These are phyloP conservation scores for Gambusia yucatana DNA, from an alignment of 2,797 vertebrate genomes.

Conservation along the genomic window DNA sequence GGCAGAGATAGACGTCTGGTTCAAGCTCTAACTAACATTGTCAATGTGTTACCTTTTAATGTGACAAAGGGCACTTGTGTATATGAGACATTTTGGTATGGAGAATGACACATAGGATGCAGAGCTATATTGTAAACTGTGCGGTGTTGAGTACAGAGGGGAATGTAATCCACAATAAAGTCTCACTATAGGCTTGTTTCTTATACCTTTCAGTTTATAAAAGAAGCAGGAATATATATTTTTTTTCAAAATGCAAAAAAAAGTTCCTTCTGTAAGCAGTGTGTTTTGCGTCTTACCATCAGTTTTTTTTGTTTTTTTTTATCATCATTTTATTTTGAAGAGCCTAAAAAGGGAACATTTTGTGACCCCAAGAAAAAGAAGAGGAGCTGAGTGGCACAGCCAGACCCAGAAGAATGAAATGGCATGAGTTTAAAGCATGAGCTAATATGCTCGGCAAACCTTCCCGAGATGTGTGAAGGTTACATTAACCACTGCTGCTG, in stretches of 20 bases:
- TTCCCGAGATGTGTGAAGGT: conserved; percentile 48
- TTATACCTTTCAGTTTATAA: background rate
- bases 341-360: background rate
- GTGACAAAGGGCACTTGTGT: conserved; percentile 14
- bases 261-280: background rate
- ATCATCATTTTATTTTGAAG: no score
- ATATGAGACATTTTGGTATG: conserved; percentile 10
- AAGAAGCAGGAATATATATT: background rate
- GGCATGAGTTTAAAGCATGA: conserved; percentile 21
- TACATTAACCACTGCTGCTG: conserved; percentile 56
- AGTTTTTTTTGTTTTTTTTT: no score
- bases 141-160: background rate
- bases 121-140: background rate
- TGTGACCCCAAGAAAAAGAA: conserved; percentile 15
- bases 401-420: conserved; percentile 5
- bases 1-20: conserved; percentile 13
- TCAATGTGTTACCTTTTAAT: conserved; percentile 23
- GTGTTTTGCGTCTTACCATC: background rate
- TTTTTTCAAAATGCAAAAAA: background rate
- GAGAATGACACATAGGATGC: background rate
- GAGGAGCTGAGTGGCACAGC: background rate
- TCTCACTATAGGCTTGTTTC: background rate
- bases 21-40: conserved; percentile 14
- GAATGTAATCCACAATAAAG: background rate
- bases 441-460: conserved; percentile 43